Evolutionary conservation across 2,113 vertebrate species (phyloP), one percentile per base, ranked within the genome.

Genomic region (Pampusana beccarii): DNA sequence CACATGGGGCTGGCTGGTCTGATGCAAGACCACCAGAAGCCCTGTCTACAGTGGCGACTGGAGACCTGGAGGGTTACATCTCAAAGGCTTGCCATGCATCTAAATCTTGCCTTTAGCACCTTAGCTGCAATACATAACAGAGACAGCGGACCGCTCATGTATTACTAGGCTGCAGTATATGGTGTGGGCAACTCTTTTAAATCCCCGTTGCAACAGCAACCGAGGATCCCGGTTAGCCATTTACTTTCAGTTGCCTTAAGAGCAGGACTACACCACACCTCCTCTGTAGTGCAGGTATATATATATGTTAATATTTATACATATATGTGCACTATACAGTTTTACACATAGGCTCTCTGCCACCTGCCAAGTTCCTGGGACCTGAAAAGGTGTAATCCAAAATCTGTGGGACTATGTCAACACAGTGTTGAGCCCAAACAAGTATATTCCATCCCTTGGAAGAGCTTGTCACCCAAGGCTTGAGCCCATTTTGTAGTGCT

Each of bases 1-100:
- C 5, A 8, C 1, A 5, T 0, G 0, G 7, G 38, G 28, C 51
- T 65, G 53, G 25, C 36, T 58, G 20, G 28, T 57, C 26, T 11
- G 38, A 46, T 46, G 44, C 44, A 46, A 46, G 44, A 50, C 20
- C 66, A 57, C 31, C 13, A 36, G 44, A 84, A 60, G 20, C 4
- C 19, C 13, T 10, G 40, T 61, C 18, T 16, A 21, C 5, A 33
- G 42, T 29, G 36, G 36, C 36, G 70, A 56, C 33, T 74, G 50
- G 17, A 58, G 50, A 65, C 25, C 25, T 42, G 67, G 13, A 66
- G 13, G n/a, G n/a, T 25, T 56, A 26, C 4, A 31, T 40, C 21
- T 72, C 28, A 40, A 46, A 33, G 33, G 11, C 61, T 74, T 88
- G 26, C 15, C 24, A 23, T 15, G 28, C 24, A 15, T 25, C 31